These are phyloP conservation scores for Petroica traversi DNA, from an alignment of 2,113 vertebrate genomes.

Conservation along the genomic window DNA sequence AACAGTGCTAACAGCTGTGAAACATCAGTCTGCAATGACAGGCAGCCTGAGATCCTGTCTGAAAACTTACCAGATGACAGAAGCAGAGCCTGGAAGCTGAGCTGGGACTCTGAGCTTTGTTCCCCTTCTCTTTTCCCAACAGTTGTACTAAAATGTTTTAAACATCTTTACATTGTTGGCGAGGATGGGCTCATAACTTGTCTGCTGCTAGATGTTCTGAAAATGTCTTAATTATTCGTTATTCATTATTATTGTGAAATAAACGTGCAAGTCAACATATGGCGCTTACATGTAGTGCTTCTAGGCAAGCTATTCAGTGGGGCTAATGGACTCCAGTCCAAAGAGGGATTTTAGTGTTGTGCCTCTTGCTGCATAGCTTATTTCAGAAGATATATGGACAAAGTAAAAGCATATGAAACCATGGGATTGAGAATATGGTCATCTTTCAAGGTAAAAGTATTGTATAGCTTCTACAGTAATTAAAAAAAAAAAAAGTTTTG, in stretches of 20 bases:
- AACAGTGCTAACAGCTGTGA: background rate
- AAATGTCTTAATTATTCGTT: background rate
- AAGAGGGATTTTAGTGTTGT: background rate
- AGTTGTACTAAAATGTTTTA: background rate
- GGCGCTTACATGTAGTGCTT: background rate
- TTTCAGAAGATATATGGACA: background rate
- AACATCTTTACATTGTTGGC: fast-evolving
- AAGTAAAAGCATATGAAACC: background rate
- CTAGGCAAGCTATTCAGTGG: background rate
- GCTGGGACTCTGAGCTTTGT: background rate
- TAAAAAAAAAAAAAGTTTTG: background rate
- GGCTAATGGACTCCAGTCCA: background rate
- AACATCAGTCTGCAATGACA: background rate
- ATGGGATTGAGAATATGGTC: background rate
- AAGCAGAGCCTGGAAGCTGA: background rate
- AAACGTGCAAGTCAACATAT: background rate
- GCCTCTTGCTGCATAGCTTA: background rate
- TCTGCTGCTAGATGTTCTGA: background rate
- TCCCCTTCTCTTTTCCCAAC: background rate
- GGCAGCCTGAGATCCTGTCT: background rate
- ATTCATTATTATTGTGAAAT: background rate
- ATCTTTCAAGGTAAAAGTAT: background rate
- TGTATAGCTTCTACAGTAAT: background rate
- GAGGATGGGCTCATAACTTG: background rate
- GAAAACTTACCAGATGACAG: background rate